Base-by-base conservation (phyloP, 2,797 vertebrate genomes). In the Hyperoplus lanceolatus region DNA sequence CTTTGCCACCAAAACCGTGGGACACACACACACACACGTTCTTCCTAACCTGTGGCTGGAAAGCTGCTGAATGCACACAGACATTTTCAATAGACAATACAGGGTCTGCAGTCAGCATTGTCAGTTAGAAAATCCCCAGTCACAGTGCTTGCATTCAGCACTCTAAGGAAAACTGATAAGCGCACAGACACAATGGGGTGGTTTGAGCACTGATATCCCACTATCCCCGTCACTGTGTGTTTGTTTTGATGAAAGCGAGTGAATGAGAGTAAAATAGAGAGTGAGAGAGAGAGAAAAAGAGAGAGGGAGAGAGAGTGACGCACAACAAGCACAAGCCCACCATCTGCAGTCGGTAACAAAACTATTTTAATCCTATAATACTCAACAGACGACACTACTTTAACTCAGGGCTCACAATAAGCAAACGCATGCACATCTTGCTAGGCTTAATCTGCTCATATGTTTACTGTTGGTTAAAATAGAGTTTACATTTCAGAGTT, bases 331-430 rank as follows among this genome's bases (percentile, higher is more conserved):
- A 86, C 83, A 86, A 78, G 70, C 63, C 53, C 55, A 71, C 81
- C 75, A 85, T 84, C 79, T 88, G 69, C 66, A 75, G 59, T 69
- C 63, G 45, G 80, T 73, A 81, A 79, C 85, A 85, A 75, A 87
- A 81, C 45, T 80, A 75, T 86, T 89, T 89, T 82, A 89, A 93
- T 91, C 82, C 81, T 75, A 66, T 87, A 87, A 90, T 84, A 68
- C 89, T 73, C 50, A 88, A 73, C 88, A 92, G 86, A 87, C 86
- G 85, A 91, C 80, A 68, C 71, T 70, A 82, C 73, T 90, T 90
- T 63, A 82, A 89, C 88, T 79, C 67, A 55, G 57, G 66, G 70
- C 71, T 74, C 51, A 42, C 49, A 70, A 71, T 60, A 66, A 81
- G 61, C 64, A 73, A 80, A 70, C 51, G 68, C 59, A 64, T 75